Conservation (phyloP, 1,140 invertebrate species). For the Drosophila tristis region DNA sequence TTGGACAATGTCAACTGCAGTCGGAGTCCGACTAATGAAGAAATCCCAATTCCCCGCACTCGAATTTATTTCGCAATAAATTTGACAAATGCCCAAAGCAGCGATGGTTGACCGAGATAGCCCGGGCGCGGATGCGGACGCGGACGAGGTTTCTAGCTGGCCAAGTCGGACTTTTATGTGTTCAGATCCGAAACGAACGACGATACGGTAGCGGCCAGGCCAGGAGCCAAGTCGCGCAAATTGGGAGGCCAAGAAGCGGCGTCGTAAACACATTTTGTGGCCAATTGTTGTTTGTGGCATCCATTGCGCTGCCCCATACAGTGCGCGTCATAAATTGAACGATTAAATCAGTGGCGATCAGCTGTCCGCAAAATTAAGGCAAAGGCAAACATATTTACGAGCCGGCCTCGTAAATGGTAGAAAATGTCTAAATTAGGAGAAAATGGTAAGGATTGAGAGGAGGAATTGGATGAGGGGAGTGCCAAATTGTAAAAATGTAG, state of each 20-base stretch:
- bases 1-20: conserved; percentile 59
- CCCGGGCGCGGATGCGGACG: background rate
- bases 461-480: conserved; percentile 5
- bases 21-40: conserved; percentile 45
- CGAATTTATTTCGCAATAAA: conserved; percentile 80
- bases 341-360: conserved; percentile 27
- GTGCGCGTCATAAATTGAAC: conserved; percentile 50
- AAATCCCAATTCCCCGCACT: conserved; percentile 37
- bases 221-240: background rate
- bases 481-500: conserved; percentile 30
- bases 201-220: background rate
- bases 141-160: conserved; percentile 15
- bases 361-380: conserved; percentile 46
- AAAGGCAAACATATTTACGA: conserved; percentile 40
- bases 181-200: conserved; percentile 21
- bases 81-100: conserved; percentile 74
- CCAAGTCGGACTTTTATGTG: conserved; percentile 43
- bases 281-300: conserved; percentile 42
- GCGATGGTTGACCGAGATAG: conserved; percentile 37
- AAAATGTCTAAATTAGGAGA: conserved; percentile 54
- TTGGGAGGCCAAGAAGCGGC: background rate
- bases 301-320: conserved; percentile 29
- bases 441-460: conserved; percentile 2
- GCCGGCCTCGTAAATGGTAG: conserved; percentile 40
- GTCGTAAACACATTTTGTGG: conserved; percentile 64